phyloP scores from a whole-genome alignment of 2,113 vertebrate species.

The Crotalus horridus region DNA sequence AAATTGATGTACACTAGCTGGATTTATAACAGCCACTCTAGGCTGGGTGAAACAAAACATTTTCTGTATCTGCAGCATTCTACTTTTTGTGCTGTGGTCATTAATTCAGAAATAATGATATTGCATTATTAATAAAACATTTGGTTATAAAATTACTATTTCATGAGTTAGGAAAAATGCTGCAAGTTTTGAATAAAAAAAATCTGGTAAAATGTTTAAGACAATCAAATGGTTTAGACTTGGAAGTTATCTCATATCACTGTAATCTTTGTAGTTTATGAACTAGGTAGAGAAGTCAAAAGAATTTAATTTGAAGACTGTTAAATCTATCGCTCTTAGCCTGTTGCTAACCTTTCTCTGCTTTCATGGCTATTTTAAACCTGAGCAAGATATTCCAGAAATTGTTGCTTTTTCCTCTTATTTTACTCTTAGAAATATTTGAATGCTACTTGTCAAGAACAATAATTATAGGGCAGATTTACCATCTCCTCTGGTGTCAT shows the following conservation, averaged over 20 bases:
- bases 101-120: constrained; percentile 12
- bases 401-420: neutral
- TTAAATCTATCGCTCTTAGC: neutral
- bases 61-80: constrained; percentile 56
- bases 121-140: constrained; percentile 4
- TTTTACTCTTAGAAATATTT: neutral
- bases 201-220: constrained; percentile 12
- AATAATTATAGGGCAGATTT: neutral
- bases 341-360: neutral
- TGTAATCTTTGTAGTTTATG: neutral
- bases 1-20: constrained; percentile 65
- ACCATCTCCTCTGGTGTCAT: neutral
- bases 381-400: neutral
- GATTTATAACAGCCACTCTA: constrained; percentile 67
- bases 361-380: neutral
- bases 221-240: constrained; percentile 4
- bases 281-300: neutral
- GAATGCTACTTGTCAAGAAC: neutral
- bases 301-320: neutral
- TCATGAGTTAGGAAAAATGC: constrained; percentile 12
- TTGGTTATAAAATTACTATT: constrained; percentile 24
- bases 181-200: constrained; percentile 30
- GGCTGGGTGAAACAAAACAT: constrained; percentile 58
- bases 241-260: neutral
- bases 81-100: constrained; percentile 14